Base-by-base conservation (phyloP, 2,113 vertebrate genomes). In the Menidia beryllina region DNA sequence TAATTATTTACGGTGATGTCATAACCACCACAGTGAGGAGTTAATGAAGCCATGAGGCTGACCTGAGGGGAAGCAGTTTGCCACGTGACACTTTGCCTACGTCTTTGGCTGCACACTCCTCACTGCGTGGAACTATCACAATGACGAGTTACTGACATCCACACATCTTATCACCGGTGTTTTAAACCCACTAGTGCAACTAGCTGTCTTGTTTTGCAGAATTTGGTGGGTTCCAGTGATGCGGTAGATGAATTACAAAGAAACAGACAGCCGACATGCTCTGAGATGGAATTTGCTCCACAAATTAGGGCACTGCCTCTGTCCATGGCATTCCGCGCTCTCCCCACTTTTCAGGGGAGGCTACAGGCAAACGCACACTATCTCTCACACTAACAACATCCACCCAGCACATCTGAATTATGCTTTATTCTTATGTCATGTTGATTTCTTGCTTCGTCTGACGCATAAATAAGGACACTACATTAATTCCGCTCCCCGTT, bases 361-460 rank as follows among this genome's bases (percentile, higher is more conserved):
- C 61, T 72, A 51, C 69, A 54, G 45, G 19, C 57, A 38, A 20
- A 26, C 52, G 67, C 61, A 64, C 52, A 69, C 19, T 56, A 11
- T 43, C 3, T 21, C 15, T 52, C n/a, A 58, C 51, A 58, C 39
- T 17, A 53, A 65, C 51, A 50, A 52, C 10, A 52, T 77, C 63
- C 25, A 57, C 45, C 71, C 59, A 50, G 34, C 73, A 57, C 74
- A 66, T 81, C 82, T 83, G 73, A 86, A 82, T 63, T 45, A 47
- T 53, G 8, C 70, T 79, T 69, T 51, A 75, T 80, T 83, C 74
- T 50, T 57, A 43, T 83, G 86, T 90, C 87, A 76, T 68, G 69
- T 81, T 65, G 77, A 91, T 90, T 91, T 91, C 75, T 69, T 81
- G 84, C 80, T 77, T 61, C 25, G 55, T 34, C 67, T 85, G 56